Evolutionary conservation across 2,888 invertebrate species (phyloP).

Genomic region (Mayetiola destructor): DNA sequence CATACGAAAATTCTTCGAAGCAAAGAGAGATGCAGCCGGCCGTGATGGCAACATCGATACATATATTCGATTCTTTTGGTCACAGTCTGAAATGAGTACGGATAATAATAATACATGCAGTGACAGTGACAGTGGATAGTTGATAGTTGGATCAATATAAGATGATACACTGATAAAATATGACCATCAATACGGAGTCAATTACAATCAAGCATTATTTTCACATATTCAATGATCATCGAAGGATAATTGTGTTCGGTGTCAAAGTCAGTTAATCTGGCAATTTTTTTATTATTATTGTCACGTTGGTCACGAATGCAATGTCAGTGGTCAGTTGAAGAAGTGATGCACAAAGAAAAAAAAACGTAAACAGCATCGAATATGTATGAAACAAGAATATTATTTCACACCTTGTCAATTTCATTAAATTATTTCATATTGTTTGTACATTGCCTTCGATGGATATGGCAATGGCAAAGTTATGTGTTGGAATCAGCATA

Average conservation of each 20-base stretch:
- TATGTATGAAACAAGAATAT: not conserved
- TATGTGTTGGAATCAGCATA: no score
- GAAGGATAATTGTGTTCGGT: conserved; percentile 11
- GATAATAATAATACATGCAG: not conserved
- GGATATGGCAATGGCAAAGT: no score
- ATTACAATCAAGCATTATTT: conserved; percentile 13
- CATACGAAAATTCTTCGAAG: not conserved
- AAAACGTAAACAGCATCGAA: not conserved
- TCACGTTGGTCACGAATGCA: not conserved
- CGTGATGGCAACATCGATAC: not conserved
- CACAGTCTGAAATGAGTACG: not conserved
- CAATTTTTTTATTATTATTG: conserved; percentile 5
- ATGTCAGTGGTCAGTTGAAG: not conserved
- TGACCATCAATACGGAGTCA: conserved; percentile 13
- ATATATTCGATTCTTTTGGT: not conserved
- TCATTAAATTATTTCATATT: conserved; percentile 7
- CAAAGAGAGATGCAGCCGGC: conserved; percentile 4
- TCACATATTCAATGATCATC: conserved; percentile 4
- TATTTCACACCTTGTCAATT: conserved; percentile 11
- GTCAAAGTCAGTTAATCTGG: conserved; percentile 7
- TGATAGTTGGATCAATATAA: no score
- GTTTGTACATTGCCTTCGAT: no score
- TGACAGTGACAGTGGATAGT: not conserved
- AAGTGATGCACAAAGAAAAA: not conserved
- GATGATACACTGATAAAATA: conserved; percentile 11